These are phyloP conservation scores for Lasioglossum albipes DNA, from an alignment of 1,140 invertebrate species.

Conservation along the genomic window DNA sequence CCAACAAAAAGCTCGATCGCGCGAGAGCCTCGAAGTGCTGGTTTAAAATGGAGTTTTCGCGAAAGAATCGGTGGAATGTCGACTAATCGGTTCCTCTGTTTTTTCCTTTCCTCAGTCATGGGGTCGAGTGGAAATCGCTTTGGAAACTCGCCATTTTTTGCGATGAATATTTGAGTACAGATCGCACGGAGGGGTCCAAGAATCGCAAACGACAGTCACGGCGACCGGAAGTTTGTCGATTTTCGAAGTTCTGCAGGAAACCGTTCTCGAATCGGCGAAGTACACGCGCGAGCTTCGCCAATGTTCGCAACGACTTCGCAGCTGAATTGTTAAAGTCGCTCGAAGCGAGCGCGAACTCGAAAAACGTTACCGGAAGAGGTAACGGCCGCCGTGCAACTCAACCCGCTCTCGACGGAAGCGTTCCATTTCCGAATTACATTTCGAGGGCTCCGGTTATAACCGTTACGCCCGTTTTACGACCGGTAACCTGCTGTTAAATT, in stretches of 20 bases:
- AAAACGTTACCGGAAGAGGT: no score
- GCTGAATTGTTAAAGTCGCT: no score
- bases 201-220: neutral
- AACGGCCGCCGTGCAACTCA: no score
- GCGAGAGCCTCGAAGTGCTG: slow-evolving; percentile 77
- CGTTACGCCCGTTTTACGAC: neutral
- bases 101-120: neutral
- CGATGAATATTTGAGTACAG: neutral
- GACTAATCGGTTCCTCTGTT: neutral
- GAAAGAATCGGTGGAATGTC: neutral
- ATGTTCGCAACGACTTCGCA: no score
- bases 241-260: no score
- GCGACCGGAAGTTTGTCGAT: no score
- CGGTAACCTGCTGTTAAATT: neutral
- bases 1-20: slow-evolving; percentile 72
- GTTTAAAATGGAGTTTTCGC: slow-evolving; percentile 62
- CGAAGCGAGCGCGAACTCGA: no score
- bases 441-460: neutral
- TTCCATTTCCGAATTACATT: slow-evolving; percentile 8
- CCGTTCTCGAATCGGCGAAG: no score
- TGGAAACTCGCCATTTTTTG: neutral
- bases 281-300: no score
- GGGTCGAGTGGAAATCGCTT: neutral
- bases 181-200: neutral
- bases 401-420: neutral